phyloP scores from a whole-genome alignment of 2,888 invertebrate genomes.

The Prosapia bicincta region DNA sequence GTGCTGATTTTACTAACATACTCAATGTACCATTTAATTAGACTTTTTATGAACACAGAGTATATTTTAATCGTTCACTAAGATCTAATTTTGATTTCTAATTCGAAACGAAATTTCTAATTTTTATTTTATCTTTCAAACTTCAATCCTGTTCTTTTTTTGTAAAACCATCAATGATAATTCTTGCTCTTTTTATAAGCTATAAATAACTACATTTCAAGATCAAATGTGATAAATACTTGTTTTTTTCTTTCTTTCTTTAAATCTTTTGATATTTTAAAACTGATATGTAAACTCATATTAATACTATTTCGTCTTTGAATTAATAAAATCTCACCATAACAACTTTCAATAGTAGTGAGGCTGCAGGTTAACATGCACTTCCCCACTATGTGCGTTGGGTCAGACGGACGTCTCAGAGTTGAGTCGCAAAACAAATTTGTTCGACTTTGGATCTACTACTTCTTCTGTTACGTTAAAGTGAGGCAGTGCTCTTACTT shows the following conservation, averaged over 20 bases:
- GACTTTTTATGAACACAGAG: no score
- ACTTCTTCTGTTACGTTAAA: constrained; percentile 95
- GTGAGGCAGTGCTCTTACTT: constrained; percentile 83
- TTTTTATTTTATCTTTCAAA: no score
- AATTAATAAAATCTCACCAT: neutral
- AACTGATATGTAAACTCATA: neutral
- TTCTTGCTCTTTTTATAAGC: no score
- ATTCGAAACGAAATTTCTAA: no score
- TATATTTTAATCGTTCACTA: no score
- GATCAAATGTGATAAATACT: no score
- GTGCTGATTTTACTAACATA: no score
- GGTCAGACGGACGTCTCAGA: constrained; percentile 95
- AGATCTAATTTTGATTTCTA: no score
- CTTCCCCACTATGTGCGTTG: constrained; percentile 18
- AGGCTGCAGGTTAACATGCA: constrained; percentile 13
- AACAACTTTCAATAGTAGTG: constrained; percentile 8
- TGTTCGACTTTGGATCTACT: constrained; percentile 92
- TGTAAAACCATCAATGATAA: no score
- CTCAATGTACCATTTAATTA: no score
- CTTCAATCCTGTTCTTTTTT: no score
- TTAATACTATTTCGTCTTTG: neutral
- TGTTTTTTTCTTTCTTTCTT: neutral
- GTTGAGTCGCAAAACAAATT: constrained; percentile 89
- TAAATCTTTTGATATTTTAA: neutral
- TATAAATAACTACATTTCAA: no score